Percentiles rank a stretch among this genome's conserved stretches.
Conservation (phyloP, 2,797 vertebrate species). For the Xerus rutilus region DNA sequence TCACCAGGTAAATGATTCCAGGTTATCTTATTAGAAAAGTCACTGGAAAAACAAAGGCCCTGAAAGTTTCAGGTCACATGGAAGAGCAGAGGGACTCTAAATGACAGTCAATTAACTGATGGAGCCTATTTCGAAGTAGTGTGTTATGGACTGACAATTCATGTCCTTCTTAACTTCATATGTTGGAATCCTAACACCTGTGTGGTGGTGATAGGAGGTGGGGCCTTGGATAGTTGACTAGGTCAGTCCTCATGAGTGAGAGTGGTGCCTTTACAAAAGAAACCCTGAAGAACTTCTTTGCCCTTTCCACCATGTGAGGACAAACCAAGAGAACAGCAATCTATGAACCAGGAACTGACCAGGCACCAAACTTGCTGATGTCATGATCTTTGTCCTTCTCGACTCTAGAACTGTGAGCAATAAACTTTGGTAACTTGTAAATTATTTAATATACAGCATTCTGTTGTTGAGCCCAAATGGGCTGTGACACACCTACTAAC, state of each 20-base stretch:
- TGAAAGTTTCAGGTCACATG: not conserved
- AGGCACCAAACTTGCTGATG: not conserved
- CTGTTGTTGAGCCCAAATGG: not conserved
- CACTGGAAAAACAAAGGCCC: not conserved
- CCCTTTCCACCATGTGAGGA: no score
- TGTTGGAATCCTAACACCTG: not conserved
- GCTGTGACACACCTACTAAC: not conserved
- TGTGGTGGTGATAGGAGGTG: not conserved
- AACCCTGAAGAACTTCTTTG: fast-evolving
- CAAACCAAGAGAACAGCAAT: not conserved
- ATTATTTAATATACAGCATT: not conserved
- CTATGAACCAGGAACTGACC: not conserved
- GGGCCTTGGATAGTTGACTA: no score
- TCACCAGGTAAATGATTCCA: not conserved
- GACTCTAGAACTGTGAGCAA: not conserved
- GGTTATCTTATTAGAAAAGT: not conserved
- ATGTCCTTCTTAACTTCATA: not conserved
- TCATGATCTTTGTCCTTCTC: not conserved
- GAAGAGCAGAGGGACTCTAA: fast-evolving
- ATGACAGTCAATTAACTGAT: not conserved
- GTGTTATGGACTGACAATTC: not conserved
- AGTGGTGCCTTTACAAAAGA: not conserved
- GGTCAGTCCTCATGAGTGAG: not conserved
- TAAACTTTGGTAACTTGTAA: not conserved
- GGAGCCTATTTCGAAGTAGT: not conserved